Evolutionary conservation across 2,113 vertebrate genomes (phyloP).

Genomic region (Isurus oxyrinchus): DNA sequence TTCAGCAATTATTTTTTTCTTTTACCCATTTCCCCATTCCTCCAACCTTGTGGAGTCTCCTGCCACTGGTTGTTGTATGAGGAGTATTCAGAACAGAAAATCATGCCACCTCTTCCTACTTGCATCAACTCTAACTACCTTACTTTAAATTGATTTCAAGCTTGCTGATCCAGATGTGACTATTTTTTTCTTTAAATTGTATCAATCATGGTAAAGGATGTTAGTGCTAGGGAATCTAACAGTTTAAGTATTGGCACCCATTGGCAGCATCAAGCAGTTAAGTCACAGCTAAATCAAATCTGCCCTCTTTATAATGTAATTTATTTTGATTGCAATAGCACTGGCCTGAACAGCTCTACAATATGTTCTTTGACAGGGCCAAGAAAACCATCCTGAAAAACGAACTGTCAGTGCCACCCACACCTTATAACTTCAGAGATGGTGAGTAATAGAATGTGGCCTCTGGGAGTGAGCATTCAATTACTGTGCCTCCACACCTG

Average conservation of each 20-base stretch:
- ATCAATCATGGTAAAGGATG: not conserved
- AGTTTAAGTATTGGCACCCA: not conserved
- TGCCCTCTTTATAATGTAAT: not conserved
- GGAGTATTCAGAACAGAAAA: not conserved
- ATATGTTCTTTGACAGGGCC: not conserved
- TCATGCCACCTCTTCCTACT: not conserved
- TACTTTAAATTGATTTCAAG: not conserved
- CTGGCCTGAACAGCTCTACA: not conserved
- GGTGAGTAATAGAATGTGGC: no score
- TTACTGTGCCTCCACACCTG: no score
- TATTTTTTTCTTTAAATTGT: not conserved
- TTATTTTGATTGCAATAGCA: not conserved
- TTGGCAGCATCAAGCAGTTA: not conserved
- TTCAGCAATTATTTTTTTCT: not conserved
- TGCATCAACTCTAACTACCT: not conserved
- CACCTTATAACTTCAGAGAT: no score
- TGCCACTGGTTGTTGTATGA: not conserved
- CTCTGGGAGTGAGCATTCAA: no score
- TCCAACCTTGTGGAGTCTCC: not conserved
- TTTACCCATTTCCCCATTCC: not conserved
- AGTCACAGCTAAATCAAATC: not conserved
- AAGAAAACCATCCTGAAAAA: not conserved
- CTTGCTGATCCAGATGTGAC: not conserved
- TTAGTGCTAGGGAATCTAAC: not conserved
- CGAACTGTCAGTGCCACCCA: not conserved